phyloP scores from a whole-genome alignment of 2,113 vertebrate genomes.

The Procavia capensis region DNA sequence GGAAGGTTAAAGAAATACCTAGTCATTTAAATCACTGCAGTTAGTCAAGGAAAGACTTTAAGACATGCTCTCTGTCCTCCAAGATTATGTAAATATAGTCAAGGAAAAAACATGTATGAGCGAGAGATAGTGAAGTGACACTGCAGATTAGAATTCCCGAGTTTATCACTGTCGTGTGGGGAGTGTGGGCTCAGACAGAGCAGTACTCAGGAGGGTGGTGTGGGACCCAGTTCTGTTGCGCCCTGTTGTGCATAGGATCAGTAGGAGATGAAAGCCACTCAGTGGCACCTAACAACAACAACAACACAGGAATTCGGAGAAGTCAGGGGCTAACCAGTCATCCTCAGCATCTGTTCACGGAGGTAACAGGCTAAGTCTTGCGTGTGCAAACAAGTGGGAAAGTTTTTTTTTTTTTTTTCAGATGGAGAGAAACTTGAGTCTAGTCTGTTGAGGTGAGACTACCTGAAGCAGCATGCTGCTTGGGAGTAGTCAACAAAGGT shows the following conservation, averaged over 20 bases:
- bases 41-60: slow-evolving; percentile 23
- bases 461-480: too few relatives aligned
- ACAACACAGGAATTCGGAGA: neutral
- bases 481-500: neutral
- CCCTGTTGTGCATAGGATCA: too few relatives aligned
- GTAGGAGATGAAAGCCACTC: too few relatives aligned
- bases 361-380: neutral
- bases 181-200: neutral
- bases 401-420: neutral
- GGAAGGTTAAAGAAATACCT: slow-evolving; percentile 42
- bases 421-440: neutral
- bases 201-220: too few relatives aligned
- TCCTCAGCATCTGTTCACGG: neutral
- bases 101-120: neutral
- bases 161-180: neutral
- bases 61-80: neutral
- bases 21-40: neutral
- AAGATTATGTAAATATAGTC: slow-evolving; percentile 32
- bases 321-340: neutral
- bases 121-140: neutral
- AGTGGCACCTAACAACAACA: too few relatives aligned
- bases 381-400: neutral
- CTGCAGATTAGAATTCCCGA: neutral
- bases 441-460: neutral
- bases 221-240: too few relatives aligned